Base-by-base conservation (phyloP, 2,113 vertebrate genomes). In the Drymodes brunneopygia region DNA sequence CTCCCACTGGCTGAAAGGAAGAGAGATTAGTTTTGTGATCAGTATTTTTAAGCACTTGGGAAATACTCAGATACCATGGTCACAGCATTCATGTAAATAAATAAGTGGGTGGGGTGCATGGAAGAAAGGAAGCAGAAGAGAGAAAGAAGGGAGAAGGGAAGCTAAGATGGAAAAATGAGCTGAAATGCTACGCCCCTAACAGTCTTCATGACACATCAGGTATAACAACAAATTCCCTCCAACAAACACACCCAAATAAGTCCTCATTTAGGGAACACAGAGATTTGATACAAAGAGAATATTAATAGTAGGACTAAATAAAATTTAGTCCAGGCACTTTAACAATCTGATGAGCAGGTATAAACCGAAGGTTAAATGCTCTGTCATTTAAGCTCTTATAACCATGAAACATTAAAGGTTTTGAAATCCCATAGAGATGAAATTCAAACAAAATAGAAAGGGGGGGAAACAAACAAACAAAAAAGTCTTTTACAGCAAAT, bases 41-140 rank as follows among this genome's bases (percentile, higher is more conserved):
- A 80, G 79, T 90, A 83, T 61, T 93, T 94, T 90, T 88, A 95
- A 88, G 85, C 44, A 84, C 75, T 71, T 94, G 72, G 60, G 60
- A 94, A 94, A 94, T 81, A 78, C 20, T 84, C 80, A 74, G 91
- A 87, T 84, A 87, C 91, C 86, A 97, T 91, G 60, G 86, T 60
- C 96, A 97, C 94, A 92, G 87, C 44, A 56, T 66, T 89, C 60
- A 10, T 10, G 40, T 92, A 95, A 95, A 92, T 95, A 96, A 94
- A 78, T 89, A 93, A 89, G 91, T 84, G 83, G 94, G 92, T 86
- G 83, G 80, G 29, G 83, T 60, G n/a, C 31, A 22, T 21, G 61
- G 81, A 92, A 88, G 81, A 95, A 95, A 90, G 66, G 73, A 90
- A 96, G 33, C n/a, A 77, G 83, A 92, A 78, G 22, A 38, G 44